phyloP scores from a whole-genome alignment of 2,888 invertebrate genomes.

The Eristalinus aeneus region DNA sequence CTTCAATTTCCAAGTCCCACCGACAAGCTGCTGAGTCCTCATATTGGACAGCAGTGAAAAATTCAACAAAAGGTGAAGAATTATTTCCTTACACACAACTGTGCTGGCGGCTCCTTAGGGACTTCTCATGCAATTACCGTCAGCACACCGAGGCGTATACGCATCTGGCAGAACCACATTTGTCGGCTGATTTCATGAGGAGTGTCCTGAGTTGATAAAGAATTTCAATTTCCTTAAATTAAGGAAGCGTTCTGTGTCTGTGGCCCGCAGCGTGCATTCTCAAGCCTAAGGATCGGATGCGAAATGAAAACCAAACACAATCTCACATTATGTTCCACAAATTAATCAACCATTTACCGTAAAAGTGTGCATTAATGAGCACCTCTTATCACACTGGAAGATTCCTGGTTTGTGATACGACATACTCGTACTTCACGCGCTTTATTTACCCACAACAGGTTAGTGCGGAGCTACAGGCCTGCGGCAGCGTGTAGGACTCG shows the following conservation, averaged over 20 bases:
- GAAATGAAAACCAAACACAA: background rate
- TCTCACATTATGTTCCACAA: constrained; percentile 8
- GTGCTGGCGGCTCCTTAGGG: background rate
- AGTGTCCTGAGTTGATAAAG: background rate
- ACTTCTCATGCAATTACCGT: background rate
- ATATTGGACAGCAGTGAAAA: background rate
- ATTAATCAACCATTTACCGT: constrained; percentile 32
- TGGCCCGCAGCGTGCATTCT: background rate
- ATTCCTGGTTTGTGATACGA: background rate
- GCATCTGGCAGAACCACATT: no score
- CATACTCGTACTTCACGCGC: background rate
- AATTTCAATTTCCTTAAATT: background rate
- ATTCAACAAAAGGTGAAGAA: background rate
- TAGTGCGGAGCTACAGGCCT: background rate
- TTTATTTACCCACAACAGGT: background rate
- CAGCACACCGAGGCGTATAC: background rate
- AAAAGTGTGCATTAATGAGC: constrained; percentile 22
- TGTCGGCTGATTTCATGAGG: background rate
- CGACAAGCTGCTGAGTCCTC: background rate
- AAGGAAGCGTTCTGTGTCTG: background rate
- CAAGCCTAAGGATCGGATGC: background rate
- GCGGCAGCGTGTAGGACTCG: background rate
- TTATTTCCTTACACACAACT: background rate
- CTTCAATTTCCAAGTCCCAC: background rate
- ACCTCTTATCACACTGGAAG: background rate